Base-by-base conservation (phyloP, 2,888 invertebrate species). In the Choreutis nemorana region DNA sequence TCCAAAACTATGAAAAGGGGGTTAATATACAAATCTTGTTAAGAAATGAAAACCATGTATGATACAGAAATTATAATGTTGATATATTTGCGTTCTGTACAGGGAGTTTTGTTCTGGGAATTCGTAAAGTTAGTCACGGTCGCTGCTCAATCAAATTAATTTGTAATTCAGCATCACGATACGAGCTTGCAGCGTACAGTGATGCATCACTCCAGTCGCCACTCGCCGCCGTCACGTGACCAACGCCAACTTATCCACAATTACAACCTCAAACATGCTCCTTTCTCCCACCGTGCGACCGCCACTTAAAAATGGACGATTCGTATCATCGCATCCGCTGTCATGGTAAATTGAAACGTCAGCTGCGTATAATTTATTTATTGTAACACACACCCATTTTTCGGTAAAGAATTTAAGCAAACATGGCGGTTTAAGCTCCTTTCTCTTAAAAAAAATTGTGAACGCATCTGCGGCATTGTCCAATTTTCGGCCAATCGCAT, bases 381-480 rank as follows among this genome's bases (percentile, higher is more conserved):
- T 47, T 29, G n/a, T 43, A 49, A 18, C 18, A 18, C 18, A 18
- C 50, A 46, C 48, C 50, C 48, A 60, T 58, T 63, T 62, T 55
- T 56, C 55, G 56, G 56, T 59, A 59, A 57, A 53, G 50, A 52
- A 55, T 52, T 48, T 49, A 48, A 64, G 65, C 70, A 75, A 77
- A 77, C 62, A 77, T 73, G 72, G 77, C 73, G 46, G 64, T 48
- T 39, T 45, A 47, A 35, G n/a, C n/a, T n/a, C n/a, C 41, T 45
- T 35, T 23, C 37, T 42, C 30, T 34, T 57, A 67, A 61, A 56
- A 59, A 50, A 45, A 38, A 48, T 50, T 49, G 41, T 45, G 55
- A 61, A 54, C 72, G 66, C 75, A 78, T 78, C 77, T 78, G 75
- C 71, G 58, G 59, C 48, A 71, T 77, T 75, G 75, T 73, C 59